phyloP scores from a whole-genome alignment of 2,113 vertebrate genomes.

The Labrus mixtus region DNA sequence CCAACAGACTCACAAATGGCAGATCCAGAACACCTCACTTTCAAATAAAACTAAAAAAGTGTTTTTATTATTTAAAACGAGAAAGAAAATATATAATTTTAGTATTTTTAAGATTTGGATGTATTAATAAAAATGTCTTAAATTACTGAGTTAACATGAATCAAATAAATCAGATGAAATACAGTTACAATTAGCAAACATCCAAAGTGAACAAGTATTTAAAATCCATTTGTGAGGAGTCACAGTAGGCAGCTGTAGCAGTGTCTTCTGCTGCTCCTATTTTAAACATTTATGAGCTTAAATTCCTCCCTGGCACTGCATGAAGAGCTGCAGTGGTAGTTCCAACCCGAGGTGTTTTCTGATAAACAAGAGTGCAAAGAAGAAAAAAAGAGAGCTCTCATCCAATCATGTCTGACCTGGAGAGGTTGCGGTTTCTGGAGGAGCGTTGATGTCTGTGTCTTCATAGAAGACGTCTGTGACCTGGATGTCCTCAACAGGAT shows the following conservation, averaged over 20 bases:
- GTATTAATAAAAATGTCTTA: too few relatives aligned
- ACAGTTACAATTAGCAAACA: background rate
- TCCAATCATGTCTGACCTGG: constrained; percentile 56
- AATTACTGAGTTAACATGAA: too few relatives aligned
- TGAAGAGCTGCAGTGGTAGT: background rate
- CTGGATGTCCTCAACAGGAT: constrained; percentile 58
- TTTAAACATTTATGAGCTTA: constrained; percentile 16
- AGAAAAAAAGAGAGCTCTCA: background rate
- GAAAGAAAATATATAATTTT: too few relatives aligned
- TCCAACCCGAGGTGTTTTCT: background rate
- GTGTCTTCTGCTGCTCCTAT: background rate
- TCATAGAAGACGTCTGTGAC: constrained; percentile 80
- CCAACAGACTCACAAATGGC: background rate
- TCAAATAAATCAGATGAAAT: too few relatives aligned
- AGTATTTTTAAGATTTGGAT: too few relatives aligned
- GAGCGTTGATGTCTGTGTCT: constrained; percentile 59
- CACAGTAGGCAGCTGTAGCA: background rate
- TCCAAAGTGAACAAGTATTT: background rate
- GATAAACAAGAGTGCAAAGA: background rate
- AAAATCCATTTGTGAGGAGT: background rate
- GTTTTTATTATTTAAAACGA: too few relatives aligned
- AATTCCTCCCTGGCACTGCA: constrained; percentile 5
- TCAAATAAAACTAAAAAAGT: background rate
- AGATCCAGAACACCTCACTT: background rate
- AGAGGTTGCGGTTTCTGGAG: constrained; percentile 27